phyloP scores from a whole-genome alignment of 30 jellyfish, hydroid and myxozoan species.

The Aurelia sp. region DNA sequence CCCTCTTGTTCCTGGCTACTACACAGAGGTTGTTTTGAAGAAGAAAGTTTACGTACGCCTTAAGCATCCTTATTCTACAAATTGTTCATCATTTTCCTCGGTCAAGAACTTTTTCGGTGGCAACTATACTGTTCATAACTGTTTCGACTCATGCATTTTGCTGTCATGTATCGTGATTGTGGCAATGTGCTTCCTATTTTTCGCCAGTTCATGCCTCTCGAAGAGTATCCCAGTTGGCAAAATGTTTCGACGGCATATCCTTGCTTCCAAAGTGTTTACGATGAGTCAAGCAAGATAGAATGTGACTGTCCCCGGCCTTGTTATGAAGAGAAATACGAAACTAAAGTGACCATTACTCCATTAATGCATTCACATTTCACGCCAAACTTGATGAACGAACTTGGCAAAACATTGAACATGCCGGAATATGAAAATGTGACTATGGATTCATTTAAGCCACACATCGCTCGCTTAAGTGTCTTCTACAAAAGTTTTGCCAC shows the following conservation, averaged over 20 bases:
- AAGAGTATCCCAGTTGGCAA: no score
- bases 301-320: slow-evolving; percentile 50
- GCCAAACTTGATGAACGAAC: background rate
- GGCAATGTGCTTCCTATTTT: background rate
- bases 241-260: no score
- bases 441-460: slow-evolving; percentile 11
- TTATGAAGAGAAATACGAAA: slow-evolving; percentile 11
- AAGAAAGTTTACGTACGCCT: background rate
- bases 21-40: slow-evolving; percentile 17
- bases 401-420: slow-evolving; percentile 1
- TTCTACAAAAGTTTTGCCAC: slow-evolving; percentile 8
- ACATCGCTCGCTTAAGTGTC: slow-evolving; percentile 5
- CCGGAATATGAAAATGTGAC: background rate
- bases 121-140: background rate
- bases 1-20: slow-evolving; percentile 11
- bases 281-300: background rate
- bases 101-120: slow-evolving; percentile 7
- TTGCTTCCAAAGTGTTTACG: no score
- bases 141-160: background rate
- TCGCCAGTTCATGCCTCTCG: no score
- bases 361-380: background rate
- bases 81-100: background rate
- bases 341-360: slow-evolving; percentile 15
- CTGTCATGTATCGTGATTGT: background rate
- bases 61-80: slow-evolving; percentile 8